These are phyloP conservation scores for Indicator indicator DNA, from an alignment of 2,113 vertebrate genomes.

Conservation along the genomic window DNA sequence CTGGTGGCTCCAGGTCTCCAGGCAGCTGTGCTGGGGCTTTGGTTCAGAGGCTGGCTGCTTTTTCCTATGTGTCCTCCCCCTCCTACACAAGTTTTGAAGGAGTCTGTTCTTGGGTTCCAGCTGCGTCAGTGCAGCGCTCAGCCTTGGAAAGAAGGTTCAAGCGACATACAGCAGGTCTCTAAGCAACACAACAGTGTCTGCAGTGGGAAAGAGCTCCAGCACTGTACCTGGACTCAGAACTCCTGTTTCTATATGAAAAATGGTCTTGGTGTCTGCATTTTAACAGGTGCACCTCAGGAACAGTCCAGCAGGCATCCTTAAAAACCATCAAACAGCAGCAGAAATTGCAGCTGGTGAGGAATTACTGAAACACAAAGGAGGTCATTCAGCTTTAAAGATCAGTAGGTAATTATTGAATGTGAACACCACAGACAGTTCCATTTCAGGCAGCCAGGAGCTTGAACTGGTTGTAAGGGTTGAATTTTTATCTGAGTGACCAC, in stretches of 20 bases:
- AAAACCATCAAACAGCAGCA: not conserved
- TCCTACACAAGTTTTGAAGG: slow-evolving; percentile 54
- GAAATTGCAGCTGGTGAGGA: not conserved
- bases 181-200: slow-evolving; percentile 24
- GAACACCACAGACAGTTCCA: not conserved
- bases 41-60: slow-evolving; percentile 11
- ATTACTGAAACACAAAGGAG: not conserved
- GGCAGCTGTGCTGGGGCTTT: not conserved
- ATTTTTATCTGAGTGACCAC: not conserved
- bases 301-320: not conserved
- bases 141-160: slow-evolving; percentile 7
- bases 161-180: not conserved
- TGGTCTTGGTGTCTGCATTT: not conserved
- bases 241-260: not conserved
- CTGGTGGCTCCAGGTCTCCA: slow-evolving; percentile 24
- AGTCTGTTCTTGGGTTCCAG: slow-evolving; percentile 20
- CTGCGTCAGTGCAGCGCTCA: not conserved
- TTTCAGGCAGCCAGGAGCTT: not conserved
- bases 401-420: not conserved
- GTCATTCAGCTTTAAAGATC: not conserved
- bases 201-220: not conserved
- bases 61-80: not conserved
- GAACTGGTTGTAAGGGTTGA: not conserved
- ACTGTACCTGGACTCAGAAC: not conserved
- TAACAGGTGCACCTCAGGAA: not conserved